A percentile compares a stretch with the other conserved stretches of the same genome.
phyloP scores from a whole-genome alignment of 2,888 invertebrate genomes.

The Pheosia tremula region DNA sequence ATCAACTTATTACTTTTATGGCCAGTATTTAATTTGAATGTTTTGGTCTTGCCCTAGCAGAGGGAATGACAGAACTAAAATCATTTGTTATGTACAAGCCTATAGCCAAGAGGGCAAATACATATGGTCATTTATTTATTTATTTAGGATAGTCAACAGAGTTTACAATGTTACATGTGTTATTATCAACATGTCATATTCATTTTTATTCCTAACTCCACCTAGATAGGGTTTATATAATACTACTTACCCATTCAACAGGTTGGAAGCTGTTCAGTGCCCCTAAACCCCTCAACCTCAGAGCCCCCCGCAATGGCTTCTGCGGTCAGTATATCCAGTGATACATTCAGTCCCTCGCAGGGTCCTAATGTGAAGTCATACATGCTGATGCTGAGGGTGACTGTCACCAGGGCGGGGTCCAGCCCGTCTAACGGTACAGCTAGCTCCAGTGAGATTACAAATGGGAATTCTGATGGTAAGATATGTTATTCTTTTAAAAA shows the following conservation, averaged over 20 bases:
- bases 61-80: no score
- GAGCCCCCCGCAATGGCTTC: constrained; percentile 88
- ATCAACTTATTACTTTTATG: no score
- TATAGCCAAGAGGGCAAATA: no score
- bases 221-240: not conserved
- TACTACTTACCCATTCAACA: constrained; percentile 31
- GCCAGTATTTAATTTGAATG: no score
- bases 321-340: constrained; percentile 93
- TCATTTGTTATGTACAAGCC: no score
- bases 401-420: constrained; percentile 61
- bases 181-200: no score
- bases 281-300: constrained; percentile 88
- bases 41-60: no score
- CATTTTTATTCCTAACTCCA: no score
- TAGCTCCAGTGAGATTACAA: constrained; percentile 76
- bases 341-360: constrained; percentile 91
- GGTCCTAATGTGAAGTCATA: constrained; percentile 93
- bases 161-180: no score
- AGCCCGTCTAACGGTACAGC: constrained; percentile 53
- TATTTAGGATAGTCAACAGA: no score
- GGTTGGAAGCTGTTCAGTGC: constrained; percentile 89
- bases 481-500: no score
- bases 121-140: no score
- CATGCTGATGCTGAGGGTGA: constrained; percentile 91
- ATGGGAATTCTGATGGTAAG: constrained; percentile 80